These are phyloP conservation scores for Rhopalosiphum padi DNA, from an alignment of 1,140 invertebrate species.

Conservation along the genomic window DNA sequence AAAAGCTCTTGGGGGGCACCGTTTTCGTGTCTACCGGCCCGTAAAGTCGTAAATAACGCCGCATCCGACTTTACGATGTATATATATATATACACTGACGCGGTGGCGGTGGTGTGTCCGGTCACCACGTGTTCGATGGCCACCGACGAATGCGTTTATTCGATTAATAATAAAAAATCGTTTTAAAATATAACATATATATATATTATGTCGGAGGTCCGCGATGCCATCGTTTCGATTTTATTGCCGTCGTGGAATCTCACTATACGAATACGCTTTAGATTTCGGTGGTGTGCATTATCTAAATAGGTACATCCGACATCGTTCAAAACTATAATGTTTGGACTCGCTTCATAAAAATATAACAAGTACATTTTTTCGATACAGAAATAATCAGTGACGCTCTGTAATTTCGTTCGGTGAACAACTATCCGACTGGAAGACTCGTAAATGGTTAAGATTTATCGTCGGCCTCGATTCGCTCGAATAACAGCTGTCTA, in stretches of 20 bases:
- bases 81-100: background rate
- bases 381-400: background rate
- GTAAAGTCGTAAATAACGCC: constrained; percentile 42
- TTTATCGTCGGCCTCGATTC: background rate
- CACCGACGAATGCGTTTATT: constrained; percentile 3
- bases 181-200: background rate
- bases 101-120: background rate
- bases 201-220: background rate
- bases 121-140: background rate
- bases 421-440: no score
- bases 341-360: background rate
- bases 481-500: background rate
- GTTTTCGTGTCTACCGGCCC: constrained; percentile 24
- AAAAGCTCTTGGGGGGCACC: constrained; percentile 8
- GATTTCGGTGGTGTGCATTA: background rate
- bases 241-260: background rate
- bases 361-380: background rate
- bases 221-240: background rate
- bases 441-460: background rate
- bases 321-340: background rate
- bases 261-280: no score
- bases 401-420: no score
- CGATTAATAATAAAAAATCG: background rate
- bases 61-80: background rate
- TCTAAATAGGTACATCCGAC: background rate